These are phyloP conservation scores for Rugalucina vietnamica DNA, from an alignment of 2,888 invertebrate species.

Conservation along the genomic window DNA sequence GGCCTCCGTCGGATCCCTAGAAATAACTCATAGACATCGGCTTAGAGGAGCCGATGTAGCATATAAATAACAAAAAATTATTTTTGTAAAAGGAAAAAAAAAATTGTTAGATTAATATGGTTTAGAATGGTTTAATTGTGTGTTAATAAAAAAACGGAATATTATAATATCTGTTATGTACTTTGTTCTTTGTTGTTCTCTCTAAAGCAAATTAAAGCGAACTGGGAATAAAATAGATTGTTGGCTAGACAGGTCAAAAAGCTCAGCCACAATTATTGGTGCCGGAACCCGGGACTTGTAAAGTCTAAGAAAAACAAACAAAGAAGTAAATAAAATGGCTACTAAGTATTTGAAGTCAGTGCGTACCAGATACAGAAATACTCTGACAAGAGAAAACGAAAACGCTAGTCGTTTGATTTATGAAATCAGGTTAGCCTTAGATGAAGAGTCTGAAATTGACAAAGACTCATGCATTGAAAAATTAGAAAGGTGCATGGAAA, in stretches of 20 bases:
- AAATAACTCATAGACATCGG: no score
- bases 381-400: conserved; percentile 1
- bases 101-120: no score
- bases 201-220: no score
- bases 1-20: no score
- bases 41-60: no score
- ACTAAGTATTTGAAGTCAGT: not conserved
- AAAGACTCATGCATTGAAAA: conserved; percentile 17
- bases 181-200: no score
- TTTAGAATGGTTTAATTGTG: no score
- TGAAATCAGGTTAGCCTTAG: not conserved
- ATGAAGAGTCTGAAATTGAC: not conserved
- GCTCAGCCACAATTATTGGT: conserved; percentile 18
- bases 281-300: conserved; percentile 9
- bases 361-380: conserved; percentile 6
- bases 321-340: not conserved
- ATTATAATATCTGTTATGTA: no score
- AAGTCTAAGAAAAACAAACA: not conserved
- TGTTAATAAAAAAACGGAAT: no score
- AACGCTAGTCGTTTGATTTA: not conserved
- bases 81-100: no score
- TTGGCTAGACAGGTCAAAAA: not conserved
- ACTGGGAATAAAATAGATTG: no score
- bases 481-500: conserved; percentile 21
- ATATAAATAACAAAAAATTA: no score